A percentile compares a stretch with the other conserved stretches of the same genome.
These are phyloP conservation scores for Otis tarda DNA, from an alignment of 2,113 vertebrate genomes.

Conservation along the genomic window DNA sequence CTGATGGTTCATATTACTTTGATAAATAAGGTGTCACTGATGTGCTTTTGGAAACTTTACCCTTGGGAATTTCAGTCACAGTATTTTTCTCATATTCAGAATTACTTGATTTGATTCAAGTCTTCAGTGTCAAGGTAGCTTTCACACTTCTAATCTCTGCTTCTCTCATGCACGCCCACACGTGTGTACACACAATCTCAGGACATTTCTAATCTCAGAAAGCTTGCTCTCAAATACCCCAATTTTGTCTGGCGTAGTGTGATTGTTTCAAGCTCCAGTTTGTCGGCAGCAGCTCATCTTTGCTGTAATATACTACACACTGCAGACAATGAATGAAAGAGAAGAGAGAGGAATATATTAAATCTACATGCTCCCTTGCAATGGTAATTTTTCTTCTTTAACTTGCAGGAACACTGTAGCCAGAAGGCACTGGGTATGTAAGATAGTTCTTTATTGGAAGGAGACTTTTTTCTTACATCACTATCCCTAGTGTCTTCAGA, in stretches of 20 bases:
- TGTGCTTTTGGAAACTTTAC: not conserved
- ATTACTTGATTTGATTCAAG: not conserved
- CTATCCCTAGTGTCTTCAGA: not conserved
- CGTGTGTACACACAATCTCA: not conserved
- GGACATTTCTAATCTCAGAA: not conserved
- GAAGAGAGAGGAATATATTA: not conserved
- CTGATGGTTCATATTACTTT: not conserved
- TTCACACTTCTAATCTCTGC: not conserved
- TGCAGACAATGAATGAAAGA: not conserved
- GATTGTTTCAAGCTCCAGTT: not conserved
- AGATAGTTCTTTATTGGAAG: not conserved
- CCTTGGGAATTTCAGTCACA: not conserved
- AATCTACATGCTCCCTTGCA: not conserved
- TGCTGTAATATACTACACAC: not conserved
- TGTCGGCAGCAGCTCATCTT: not conserved
- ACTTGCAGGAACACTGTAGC: not conserved
- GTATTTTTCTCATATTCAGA: not conserved
- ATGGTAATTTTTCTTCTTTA: constrained; percentile 3
- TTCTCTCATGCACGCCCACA: not conserved
- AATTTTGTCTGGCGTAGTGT: accelerated
- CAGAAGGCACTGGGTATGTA: not conserved
- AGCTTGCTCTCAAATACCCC: not conserved
- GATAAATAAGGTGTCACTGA: not conserved
- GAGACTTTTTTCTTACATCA: not conserved
- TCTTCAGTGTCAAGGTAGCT: not conserved